Evolutionary conservation across 1,140 invertebrate genomes (phyloP).

Genomic region (Tetragonula clypearis): DNA sequence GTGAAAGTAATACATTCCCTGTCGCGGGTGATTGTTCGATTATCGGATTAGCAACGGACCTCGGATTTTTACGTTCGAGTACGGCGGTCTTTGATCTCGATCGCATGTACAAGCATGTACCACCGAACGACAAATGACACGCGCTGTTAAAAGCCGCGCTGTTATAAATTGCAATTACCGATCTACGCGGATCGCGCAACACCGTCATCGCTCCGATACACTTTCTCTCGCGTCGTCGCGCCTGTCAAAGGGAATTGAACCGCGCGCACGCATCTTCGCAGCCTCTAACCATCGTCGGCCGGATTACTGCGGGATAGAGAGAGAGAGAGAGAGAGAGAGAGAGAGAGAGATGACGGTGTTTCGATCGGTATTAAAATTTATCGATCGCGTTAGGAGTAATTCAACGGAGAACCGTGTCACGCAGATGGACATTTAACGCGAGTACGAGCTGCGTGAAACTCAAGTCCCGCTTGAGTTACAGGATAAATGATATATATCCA

Average conservation of each 20-base stretch:
- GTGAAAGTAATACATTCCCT: conserved; percentile 47
- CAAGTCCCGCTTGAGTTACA: conserved; percentile 37
- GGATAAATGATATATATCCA: conserved; percentile 24
- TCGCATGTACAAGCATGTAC: conserved; percentile 7
- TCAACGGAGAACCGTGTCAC: conserved; percentile 33
- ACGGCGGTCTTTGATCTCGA: conserved; percentile 58
- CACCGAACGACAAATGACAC: conserved; percentile 57
- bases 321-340: too few relatives aligned
- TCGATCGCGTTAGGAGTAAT: conserved; percentile 27
- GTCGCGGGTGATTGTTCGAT: conserved; percentile 48
- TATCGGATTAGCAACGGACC: conserved; percentile 60
- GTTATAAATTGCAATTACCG: conserved; percentile 70
- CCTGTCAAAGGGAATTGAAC: conserved; percentile 45
- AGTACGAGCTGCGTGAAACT: conserved; percentile 30
- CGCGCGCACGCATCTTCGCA: neutral
- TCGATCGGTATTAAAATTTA: conserved; percentile 49
- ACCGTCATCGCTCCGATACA: conserved; percentile 37
- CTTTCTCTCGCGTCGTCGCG: conserved; percentile 40
- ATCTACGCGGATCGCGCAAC: conserved; percentile 42
- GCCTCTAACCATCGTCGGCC: conserved; percentile 4
- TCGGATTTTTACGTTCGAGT: conserved; percentile 18
- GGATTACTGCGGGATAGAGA: neutral
- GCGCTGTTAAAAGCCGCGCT: conserved; percentile 46
- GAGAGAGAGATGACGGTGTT: too few relatives aligned
- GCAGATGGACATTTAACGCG: conserved; percentile 14